A percentile compares a stretch with the other conserved stretches of the same genome.
phyloP scores from a whole-genome alignment of 2,888 invertebrate species.

The Acrobasis consociella region DNA sequence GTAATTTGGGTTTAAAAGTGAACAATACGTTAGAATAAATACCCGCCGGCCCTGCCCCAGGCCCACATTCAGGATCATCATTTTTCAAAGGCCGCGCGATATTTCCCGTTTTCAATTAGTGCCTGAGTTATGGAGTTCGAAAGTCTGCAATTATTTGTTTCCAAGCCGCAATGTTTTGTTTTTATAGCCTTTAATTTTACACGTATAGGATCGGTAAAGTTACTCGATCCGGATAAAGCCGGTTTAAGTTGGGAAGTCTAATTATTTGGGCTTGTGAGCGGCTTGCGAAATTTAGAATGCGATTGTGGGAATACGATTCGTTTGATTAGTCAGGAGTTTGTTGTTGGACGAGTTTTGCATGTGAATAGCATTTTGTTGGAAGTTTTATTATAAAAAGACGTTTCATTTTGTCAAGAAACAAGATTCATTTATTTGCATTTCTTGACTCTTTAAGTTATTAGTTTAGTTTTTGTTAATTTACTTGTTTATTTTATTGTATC shows the following conservation, averaged over 20 bases:
- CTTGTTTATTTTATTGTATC: no score
- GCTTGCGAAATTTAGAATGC: slow-evolving; percentile 4
- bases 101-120: slow-evolving; percentile 47
- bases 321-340: background rate
- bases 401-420: no score
- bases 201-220: slow-evolving; percentile 13
- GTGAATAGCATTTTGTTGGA: background rate
- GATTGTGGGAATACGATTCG: background rate
- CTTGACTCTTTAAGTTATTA: no score
- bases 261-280: background rate
- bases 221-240: slow-evolving; percentile 9
- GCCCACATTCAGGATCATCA: slow-evolving; percentile 35
- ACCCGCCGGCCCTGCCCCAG: slow-evolving; percentile 6
- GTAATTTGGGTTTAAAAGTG: slow-evolving; percentile 10
- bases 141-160: slow-evolving; percentile 35
- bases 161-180: slow-evolving; percentile 24
- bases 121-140: slow-evolving; percentile 42
- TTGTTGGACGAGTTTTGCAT: background rate
- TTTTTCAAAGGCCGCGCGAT: slow-evolving; percentile 41
- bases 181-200: slow-evolving; percentile 20
- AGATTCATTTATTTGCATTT: no score
- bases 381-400: no score
- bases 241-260: background rate
- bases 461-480: no score
- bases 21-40: slow-evolving; percentile 18